Evolutionary conservation across 2,113 vertebrate species (phyloP).

Genomic region (Helogale parvula): DNA sequence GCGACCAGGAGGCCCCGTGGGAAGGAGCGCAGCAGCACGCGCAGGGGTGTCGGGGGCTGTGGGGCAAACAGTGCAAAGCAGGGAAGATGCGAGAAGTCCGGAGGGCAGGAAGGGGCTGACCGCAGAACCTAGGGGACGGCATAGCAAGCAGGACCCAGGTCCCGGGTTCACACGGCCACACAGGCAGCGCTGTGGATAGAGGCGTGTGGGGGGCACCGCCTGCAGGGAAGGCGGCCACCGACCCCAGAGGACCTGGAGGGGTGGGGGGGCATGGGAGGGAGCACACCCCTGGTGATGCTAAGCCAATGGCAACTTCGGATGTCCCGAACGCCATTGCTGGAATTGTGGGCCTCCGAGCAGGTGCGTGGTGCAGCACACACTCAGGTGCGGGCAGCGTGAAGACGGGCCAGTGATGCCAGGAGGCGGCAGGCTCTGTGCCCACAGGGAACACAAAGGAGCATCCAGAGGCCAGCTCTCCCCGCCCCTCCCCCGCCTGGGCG

Average conservation of each 20-base stretch:
- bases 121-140: not conserved
- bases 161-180: not conserved
- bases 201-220: not conserved
- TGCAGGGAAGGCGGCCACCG: not conserved
- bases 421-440: not conserved
- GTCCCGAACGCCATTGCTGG: not conserved
- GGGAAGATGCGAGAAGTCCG: rapidly evolving
- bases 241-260: too few species aligned
- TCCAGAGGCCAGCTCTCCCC: not conserved
- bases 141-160: not conserved
- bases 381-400: rapidly evolving
- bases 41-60: not conserved
- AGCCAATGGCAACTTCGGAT: rapidly evolving
- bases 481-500: rapidly evolving
- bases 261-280: not conserved
- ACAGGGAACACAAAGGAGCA: not conserved
- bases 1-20: not conserved
- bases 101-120: too few species aligned
- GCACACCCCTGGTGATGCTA: not conserved
- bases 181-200: not conserved
- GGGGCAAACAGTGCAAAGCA: not conserved
- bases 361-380: rapidly evolving
- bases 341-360: rapidly evolving
- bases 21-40: rapidly evolving
- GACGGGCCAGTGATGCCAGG: not conserved